These are phyloP conservation scores for Mimas tiliae DNA, from an alignment of 2,888 invertebrate genomes.

Conservation along the genomic window DNA sequence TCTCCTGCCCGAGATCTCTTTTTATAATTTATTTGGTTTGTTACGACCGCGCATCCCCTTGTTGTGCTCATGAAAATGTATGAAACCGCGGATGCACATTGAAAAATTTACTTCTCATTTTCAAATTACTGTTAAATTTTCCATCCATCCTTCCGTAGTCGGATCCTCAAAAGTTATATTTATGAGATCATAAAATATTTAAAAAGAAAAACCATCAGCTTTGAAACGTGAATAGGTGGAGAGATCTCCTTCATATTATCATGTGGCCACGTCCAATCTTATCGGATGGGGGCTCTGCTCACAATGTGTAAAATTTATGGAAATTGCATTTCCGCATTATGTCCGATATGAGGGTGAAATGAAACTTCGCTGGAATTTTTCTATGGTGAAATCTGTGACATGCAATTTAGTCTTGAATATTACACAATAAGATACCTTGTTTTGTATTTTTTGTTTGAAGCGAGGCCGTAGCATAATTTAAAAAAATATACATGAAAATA, in stretches of 20 bases:
- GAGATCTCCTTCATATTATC: conserved; percentile 47
- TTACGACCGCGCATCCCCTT: conserved; percentile 57
- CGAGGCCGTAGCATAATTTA: neutral
- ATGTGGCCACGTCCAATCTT: conserved; percentile 78
- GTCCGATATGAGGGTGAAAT: conserved; percentile 65
- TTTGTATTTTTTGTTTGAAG: neutral
- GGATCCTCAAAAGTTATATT: conserved; percentile 31
- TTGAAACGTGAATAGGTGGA: conserved; percentile 36
- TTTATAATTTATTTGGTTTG: conserved; percentile 83
- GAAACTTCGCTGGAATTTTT: conserved; percentile 52
- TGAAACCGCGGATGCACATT: conserved; percentile 48
- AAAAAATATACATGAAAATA: conserved; percentile 33
- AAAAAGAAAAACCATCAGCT: conserved; percentile 11
- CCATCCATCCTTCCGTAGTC: conserved; percentile 14
- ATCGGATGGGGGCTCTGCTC: conserved; percentile 75
- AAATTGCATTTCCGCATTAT: conserved; percentile 82
- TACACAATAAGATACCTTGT: conserved; percentile 5
- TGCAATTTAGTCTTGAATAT: conserved; percentile 12
- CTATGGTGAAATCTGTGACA: conserved; percentile 21
- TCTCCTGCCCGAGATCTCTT: conserved; percentile 72
- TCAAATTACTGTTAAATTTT: conserved; percentile 32
- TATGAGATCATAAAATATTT: conserved; percentile 38
- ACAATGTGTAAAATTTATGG: conserved; percentile 83
- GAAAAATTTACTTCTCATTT: conserved; percentile 49
- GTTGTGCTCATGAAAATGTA: conserved; percentile 66